A percentile compares a stretch with the other conserved stretches of the same genome.
phyloP scores from a whole-genome alignment of 1,140 invertebrate genomes.

The Cotesia vestalis region DNA sequence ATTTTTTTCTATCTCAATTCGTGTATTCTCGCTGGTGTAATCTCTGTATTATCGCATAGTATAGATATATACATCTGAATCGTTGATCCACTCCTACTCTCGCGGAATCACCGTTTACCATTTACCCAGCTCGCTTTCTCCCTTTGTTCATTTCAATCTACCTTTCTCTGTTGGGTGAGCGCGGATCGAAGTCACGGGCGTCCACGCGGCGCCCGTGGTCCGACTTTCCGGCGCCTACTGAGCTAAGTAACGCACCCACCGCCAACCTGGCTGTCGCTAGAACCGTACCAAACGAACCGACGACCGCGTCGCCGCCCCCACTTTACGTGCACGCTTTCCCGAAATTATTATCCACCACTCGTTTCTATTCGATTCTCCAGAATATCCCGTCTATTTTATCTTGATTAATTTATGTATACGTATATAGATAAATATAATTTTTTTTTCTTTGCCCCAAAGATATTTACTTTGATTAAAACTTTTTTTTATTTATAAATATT shows the following conservation, averaged over 20 bases:
- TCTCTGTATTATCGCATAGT: conserved; percentile 1
- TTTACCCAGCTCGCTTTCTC: conserved; percentile 23
- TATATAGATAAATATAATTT: conserved; percentile 1
- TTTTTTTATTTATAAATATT: not conserved
- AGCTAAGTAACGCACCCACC: conserved; percentile 34
- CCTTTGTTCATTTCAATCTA: conserved; percentile 21
- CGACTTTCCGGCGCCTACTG: conserved; percentile 44
- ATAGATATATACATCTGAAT: not conserved
- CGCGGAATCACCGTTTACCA: conserved; percentile 4
- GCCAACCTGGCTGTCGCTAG: conserved; percentile 29
- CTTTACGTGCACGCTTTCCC: conserved; percentile 21
- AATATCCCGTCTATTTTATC: conserved; percentile 5
- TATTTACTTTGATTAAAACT: conserved; percentile 1
- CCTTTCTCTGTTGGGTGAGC: conserved; percentile 30
- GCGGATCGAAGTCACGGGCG: conserved; percentile 45
- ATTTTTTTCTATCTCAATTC: conserved; percentile 34
- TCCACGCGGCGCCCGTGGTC: conserved; percentile 44
- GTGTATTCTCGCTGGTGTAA: not conserved
- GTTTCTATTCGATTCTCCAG: conserved; percentile 3
- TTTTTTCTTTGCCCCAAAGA: not conserved
- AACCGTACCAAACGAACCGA: conserved; percentile 19
- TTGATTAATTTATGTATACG: conserved; percentile 1
- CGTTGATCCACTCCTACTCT: conserved; percentile 29
- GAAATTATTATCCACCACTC: conserved; percentile 31
- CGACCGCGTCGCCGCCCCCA: conserved; percentile 10